Conservation (phyloP, 2,888 invertebrate species). For the Torymus texanus region DNA sequence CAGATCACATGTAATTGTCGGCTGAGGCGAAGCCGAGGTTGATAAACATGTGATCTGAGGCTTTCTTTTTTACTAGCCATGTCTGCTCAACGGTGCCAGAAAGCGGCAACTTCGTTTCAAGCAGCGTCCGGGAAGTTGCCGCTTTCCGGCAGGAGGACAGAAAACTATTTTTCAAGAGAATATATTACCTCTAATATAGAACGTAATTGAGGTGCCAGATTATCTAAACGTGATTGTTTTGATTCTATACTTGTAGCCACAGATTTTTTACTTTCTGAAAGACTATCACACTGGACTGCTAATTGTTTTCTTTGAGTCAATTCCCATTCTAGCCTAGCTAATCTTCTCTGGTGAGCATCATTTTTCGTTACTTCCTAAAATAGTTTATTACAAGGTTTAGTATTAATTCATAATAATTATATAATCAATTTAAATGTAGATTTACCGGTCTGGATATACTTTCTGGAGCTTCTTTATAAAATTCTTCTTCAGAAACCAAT, state of each 20-base stretch:
- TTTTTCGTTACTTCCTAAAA: constrained; percentile 81
- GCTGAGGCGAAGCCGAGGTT: too few relatives aligned
- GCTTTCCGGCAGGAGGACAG: too few relatives aligned
- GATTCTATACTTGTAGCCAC: constrained; percentile 85
- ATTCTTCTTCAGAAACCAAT: constrained; percentile 88
- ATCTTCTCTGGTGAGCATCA: constrained; percentile 86
- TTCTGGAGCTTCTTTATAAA: constrained; percentile 86
- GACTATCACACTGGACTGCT: constrained; percentile 84
- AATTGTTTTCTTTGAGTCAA: constrained; percentile 90
- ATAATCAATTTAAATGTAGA: constrained; percentile 53
- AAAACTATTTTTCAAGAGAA: constrained; percentile 35
- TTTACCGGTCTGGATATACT: constrained; percentile 82
- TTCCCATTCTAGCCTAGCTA: constrained; percentile 95
- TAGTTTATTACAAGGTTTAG: constrained; percentile 35
- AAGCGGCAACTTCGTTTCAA: too few relatives aligned
- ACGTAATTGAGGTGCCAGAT: constrained; percentile 86
- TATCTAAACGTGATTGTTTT: constrained; percentile 86
- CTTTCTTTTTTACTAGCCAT: too few relatives aligned
- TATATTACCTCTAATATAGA: constrained; percentile 79
- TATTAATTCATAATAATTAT: background rate
- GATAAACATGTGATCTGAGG: too few relatives aligned
- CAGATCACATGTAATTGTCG: too few relatives aligned
- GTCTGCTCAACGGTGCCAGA: too few relatives aligned
- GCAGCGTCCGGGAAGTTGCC: too few relatives aligned
- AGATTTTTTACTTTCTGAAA: constrained; percentile 86